Percentiles rank a stretch among this genome's conserved stretches.
Conservation (phyloP, 2,113 vertebrate species). For the Oostethus manadensis region DNA sequence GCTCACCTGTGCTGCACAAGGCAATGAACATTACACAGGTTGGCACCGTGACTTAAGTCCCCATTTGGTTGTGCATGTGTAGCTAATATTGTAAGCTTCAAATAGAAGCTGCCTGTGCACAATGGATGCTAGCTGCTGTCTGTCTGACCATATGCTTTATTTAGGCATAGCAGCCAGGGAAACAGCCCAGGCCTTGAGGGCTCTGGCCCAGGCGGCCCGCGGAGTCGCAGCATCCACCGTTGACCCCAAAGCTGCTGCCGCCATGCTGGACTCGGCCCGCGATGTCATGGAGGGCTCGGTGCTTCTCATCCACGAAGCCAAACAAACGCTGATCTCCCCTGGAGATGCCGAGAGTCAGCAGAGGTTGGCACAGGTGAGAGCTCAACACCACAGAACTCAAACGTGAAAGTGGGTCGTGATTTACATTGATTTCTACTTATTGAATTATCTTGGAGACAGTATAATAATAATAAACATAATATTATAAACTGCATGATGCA, state of each 20-base stretch:
- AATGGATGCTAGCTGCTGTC: neutral
- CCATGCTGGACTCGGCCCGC: conserved; percentile 91
- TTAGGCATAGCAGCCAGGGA: conserved; percentile 94
- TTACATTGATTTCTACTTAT: neutral
- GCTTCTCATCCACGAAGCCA: conserved; percentile 92
- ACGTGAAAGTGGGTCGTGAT: neutral
- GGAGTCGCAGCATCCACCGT: conserved; percentile 88
- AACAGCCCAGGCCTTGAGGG: conserved; percentile 91
- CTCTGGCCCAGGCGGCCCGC: conserved; percentile 87
- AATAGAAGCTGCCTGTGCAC: too few relatives aligned
- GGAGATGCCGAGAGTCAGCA: conserved; percentile 95
- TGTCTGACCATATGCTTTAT: conserved; percentile 30
- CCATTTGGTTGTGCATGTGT: neutral
- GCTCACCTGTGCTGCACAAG: conserved; percentile 94
- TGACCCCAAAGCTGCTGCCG: conserved; percentile 79
- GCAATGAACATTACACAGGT: conserved; percentile 98
- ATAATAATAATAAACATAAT: too few relatives aligned
- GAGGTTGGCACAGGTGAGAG: conserved; percentile 88
- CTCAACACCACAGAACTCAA: neutral
- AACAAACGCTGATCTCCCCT: conserved; percentile 84
- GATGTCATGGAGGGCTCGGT: conserved; percentile 97
- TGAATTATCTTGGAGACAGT: too few relatives aligned
- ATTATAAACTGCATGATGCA: too few relatives aligned
- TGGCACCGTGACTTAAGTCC: conserved; percentile 19
- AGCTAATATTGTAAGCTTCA: too few relatives aligned